A percentile compares a stretch with the other conserved stretches of the same genome.
Conservation (phyloP, 2,888 invertebrate species). For the Rhorus exstirpatorius region DNA sequence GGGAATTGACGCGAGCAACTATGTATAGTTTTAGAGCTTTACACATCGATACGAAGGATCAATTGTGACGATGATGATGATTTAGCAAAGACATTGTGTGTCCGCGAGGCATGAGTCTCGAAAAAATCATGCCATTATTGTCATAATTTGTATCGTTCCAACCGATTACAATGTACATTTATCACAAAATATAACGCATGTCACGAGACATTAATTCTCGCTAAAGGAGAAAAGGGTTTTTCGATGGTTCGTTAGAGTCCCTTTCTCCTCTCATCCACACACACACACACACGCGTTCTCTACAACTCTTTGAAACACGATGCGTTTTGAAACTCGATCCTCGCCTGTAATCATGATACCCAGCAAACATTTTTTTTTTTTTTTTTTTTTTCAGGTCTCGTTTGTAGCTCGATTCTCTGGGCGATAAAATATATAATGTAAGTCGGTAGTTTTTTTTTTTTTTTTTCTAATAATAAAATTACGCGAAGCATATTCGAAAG, state of each 20-base stretch:
- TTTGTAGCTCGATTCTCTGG: not conserved
- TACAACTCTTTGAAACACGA: constrained; percentile 55
- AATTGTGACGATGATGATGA: constrained; percentile 61
- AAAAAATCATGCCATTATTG: no score
- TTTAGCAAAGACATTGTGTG: constrained; percentile 51
- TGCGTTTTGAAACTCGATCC: constrained; percentile 57
- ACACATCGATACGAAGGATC: constrained; percentile 28
- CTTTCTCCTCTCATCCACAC: not conserved
- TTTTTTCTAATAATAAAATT: not conserved
- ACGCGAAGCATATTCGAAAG: not conserved
- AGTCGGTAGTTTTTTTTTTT: not conserved
- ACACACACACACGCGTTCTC: constrained; percentile 8
- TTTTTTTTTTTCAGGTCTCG: not conserved
- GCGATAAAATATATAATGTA: constrained; percentile 1
- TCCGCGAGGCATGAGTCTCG: not conserved
- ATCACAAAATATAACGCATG: constrained; percentile 5
- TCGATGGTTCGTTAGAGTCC: constrained; percentile 43
- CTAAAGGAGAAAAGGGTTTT: constrained; percentile 27
- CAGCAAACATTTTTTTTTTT: constrained; percentile 13
- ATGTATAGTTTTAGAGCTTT: not conserved
- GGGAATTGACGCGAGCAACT: not conserved
- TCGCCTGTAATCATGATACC: constrained; percentile 59
- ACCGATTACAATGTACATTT: not conserved
- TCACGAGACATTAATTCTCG: constrained; percentile 21
- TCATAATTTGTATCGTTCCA: not conserved